Evolutionary conservation across 2,113 vertebrate species (phyloP).

Genomic region (Phalacrocorax brasilianus): DNA sequence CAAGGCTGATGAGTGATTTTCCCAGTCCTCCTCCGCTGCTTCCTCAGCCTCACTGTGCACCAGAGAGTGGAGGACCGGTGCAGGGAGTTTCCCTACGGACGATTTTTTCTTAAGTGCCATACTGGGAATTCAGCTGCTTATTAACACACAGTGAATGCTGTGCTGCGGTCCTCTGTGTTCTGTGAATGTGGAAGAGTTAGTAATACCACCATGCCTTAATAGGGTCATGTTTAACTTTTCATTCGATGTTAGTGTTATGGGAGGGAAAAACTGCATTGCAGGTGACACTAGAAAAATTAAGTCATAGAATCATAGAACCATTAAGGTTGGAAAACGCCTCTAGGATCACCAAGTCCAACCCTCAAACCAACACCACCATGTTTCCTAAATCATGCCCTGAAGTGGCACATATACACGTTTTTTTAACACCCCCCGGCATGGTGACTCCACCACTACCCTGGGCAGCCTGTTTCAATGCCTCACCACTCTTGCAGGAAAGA

Average conservation of each 20-base stretch:
- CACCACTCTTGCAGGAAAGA: no score
- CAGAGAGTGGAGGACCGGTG: neutral
- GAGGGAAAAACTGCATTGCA: neutral
- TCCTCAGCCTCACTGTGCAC: accelerated
- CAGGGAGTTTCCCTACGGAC: neutral
- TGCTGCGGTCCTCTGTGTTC: accelerated
- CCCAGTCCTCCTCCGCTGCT: accelerated
- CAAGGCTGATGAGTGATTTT: neutral
- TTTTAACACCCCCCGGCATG: no score
- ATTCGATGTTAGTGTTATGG: accelerated
- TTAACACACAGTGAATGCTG: accelerated
- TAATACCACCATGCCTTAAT: accelerated
- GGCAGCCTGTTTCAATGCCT: no score
- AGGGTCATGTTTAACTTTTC: neutral
- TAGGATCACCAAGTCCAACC: no score
- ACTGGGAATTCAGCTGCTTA: neutral
- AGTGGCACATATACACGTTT: no score
- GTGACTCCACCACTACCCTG: no score
- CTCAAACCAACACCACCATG: no score
- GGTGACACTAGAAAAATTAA: neutral
- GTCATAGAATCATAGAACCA: no score
- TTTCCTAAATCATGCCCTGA: no score
- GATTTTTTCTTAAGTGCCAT: neutral
- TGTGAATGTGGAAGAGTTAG: neutral
- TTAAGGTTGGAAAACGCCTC: no score